Conservation (phyloP, 2,113 vertebrate genomes). For the Tetraodon nigroviridis region DNA sequence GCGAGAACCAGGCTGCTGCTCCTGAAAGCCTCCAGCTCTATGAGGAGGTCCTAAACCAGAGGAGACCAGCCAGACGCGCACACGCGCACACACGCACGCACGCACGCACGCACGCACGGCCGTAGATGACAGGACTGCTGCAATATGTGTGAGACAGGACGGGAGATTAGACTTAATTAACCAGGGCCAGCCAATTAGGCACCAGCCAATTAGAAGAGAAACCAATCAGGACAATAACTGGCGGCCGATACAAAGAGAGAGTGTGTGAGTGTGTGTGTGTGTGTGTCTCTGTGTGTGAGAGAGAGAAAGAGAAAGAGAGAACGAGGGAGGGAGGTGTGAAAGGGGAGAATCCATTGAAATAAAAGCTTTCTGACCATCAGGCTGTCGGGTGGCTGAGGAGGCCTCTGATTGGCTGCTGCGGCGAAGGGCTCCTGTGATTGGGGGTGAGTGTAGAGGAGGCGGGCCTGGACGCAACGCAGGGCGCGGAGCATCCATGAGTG, state of each 20-base stretch:
- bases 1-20: too few species aligned
- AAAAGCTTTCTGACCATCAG: constrained; percentile 80
- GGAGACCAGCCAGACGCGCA: too few species aligned
- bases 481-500: constrained; percentile 95
- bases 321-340: constrained; percentile 14
- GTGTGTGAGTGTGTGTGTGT: constrained; percentile 15
- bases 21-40: too few species aligned
- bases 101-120: neutral
- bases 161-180: constrained; percentile 56
- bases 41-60: too few species aligned
- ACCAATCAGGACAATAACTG: constrained; percentile 55
- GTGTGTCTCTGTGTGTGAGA: neutral
- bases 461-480: constrained; percentile 90
- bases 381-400: constrained; percentile 37
- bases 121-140: constrained; percentile 8
- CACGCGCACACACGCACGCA: neutral
- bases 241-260: constrained; percentile 44
- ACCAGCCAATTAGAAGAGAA: constrained; percentile 58
- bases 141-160: constrained; percentile 3
- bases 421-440: constrained; percentile 64
- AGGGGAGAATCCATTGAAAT: constrained; percentile 58
- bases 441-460: constrained; percentile 83
- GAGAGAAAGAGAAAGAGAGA: constrained; percentile 42
- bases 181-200: constrained; percentile 63
- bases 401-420: constrained; percentile 23